A percentile compares a stretch with the other conserved stretches of the same genome.
These are phyloP conservation scores for Gambelia wislizenii DNA, from an alignment of 2,797 vertebrate genomes.

Conservation along the genomic window DNA sequence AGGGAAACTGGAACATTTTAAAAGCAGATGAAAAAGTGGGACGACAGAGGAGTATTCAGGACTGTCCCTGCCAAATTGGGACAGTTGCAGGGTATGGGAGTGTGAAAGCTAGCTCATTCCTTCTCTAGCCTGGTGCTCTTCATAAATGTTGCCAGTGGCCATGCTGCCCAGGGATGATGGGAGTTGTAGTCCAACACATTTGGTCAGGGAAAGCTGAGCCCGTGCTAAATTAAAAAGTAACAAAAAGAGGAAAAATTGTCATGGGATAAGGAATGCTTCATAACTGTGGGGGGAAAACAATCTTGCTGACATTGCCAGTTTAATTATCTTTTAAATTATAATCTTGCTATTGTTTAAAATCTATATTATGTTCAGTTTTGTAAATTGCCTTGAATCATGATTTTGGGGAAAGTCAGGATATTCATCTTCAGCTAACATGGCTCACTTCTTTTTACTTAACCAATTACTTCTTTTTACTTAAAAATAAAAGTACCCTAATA, in stretches of 20 bases:
- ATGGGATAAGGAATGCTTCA: not conserved
- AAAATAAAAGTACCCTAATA: too few relatives aligned
- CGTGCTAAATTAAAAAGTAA: not conserved
- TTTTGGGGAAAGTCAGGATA: not conserved
- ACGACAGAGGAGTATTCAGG: too few relatives aligned
- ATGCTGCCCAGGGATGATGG: not conserved
- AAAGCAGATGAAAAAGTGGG: too few relatives aligned
- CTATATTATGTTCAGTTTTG: too few relatives aligned
- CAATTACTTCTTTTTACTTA: too few relatives aligned
- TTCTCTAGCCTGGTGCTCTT: not conserved
- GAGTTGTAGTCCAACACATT: not conserved
- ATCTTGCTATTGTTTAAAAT: not conserved
- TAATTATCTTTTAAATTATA: not conserved
- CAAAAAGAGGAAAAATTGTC: not conserved
- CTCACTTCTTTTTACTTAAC: too few relatives aligned
- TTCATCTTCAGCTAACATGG: too few relatives aligned
- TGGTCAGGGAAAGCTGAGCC: not conserved
- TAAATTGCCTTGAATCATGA: not conserved
- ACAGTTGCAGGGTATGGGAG: too few relatives aligned
- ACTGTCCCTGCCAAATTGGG: too few relatives aligned
- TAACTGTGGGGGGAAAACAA: not conserved
- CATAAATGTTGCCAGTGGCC: not conserved
- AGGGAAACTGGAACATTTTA: too few relatives aligned
- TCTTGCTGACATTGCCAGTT: not conserved
- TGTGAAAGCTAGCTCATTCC: not conserved